These are phyloP conservation scores for Trogon surrucura DNA, from an alignment of 2,113 vertebrate genomes.

Conservation along the genomic window DNA sequence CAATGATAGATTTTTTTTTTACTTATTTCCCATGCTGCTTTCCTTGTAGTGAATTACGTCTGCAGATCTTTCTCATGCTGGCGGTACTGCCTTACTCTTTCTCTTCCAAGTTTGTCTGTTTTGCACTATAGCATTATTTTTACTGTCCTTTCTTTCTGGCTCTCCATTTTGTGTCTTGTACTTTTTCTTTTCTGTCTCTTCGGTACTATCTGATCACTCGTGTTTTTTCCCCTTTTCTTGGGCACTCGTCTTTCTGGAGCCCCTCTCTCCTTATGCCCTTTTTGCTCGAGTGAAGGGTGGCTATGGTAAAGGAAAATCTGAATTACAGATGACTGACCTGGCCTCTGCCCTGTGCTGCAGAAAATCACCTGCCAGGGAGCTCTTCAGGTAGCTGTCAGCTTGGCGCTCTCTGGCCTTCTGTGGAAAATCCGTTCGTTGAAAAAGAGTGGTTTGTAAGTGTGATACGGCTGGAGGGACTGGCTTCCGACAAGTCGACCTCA, in stretches of 20 bases:
- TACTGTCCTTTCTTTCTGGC: not conserved
- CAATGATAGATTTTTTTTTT: not conserved
- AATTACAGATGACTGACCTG: not conserved
- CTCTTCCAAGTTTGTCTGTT: not conserved
- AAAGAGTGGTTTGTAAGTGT: not conserved
- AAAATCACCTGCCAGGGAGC: fast-evolving
- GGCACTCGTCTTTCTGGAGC: not conserved
- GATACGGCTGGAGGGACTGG: not conserved
- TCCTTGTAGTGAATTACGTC: not conserved
- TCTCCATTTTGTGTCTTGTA: not conserved
- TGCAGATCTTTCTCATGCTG: not conserved
- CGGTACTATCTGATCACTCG: not conserved
- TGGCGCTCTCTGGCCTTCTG: not conserved
- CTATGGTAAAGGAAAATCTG: not conserved
- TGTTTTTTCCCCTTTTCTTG: not conserved
- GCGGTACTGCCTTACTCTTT: not conserved
- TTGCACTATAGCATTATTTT: not conserved
- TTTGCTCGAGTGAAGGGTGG: not conserved
- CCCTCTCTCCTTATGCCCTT: not conserved
- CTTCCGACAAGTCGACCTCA: not conserved
- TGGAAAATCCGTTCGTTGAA: not conserved
- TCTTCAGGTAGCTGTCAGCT: not conserved
- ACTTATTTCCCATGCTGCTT: not conserved
- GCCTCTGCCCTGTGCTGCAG: not conserved
- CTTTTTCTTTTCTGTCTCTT: not conserved